These are phyloP conservation scores for Eurytoma adleriae DNA, from an alignment of 2,888 invertebrate species.

Conservation along the genomic window DNA sequence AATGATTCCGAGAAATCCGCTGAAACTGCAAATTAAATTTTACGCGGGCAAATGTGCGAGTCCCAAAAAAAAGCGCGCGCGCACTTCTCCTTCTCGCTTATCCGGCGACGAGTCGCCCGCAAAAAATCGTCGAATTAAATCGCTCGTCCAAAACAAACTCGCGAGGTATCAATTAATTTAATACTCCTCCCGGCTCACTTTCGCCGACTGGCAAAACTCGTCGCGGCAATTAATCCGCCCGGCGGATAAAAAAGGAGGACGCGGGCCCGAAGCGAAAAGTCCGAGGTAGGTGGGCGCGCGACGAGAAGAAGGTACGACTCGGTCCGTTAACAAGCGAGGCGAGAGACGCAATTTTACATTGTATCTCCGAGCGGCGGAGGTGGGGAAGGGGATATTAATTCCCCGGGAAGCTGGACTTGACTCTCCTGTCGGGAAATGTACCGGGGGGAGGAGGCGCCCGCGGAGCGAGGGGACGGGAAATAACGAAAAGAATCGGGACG, in stretches of 20 bases:
- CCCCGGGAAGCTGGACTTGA: conserved; percentile 1
- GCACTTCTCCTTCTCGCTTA: neutral
- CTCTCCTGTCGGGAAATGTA: neutral
- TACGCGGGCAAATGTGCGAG: too few species aligned
- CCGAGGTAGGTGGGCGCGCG: neutral
- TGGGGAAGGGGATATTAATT: conserved; percentile 41
- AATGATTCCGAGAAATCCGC: too few species aligned
- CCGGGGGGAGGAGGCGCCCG: neutral
- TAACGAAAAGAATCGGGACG: conserved; percentile 40
- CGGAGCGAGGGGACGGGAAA: neutral
- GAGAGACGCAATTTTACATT: conserved; percentile 10
- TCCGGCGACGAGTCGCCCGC: neutral
- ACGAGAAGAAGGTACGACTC: conserved; percentile 19
- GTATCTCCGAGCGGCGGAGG: neutral
- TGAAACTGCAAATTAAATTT: too few species aligned
- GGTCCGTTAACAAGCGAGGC: conserved; percentile 48
- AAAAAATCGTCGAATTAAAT: conserved; percentile 12
- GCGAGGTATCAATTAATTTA: conserved; percentile 41
- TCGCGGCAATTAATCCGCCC: conserved; percentile 44
- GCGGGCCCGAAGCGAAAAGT: conserved; percentile 14
- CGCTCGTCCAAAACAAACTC: conserved; percentile 15
- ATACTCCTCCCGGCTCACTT: conserved; percentile 11
- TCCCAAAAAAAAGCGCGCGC: neutral
- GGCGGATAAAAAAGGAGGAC: neutral
- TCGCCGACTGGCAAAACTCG: conserved; percentile 23